Base-by-base conservation (phyloP, 2,113 vertebrate genomes). In the Spea bombifrons region DNA sequence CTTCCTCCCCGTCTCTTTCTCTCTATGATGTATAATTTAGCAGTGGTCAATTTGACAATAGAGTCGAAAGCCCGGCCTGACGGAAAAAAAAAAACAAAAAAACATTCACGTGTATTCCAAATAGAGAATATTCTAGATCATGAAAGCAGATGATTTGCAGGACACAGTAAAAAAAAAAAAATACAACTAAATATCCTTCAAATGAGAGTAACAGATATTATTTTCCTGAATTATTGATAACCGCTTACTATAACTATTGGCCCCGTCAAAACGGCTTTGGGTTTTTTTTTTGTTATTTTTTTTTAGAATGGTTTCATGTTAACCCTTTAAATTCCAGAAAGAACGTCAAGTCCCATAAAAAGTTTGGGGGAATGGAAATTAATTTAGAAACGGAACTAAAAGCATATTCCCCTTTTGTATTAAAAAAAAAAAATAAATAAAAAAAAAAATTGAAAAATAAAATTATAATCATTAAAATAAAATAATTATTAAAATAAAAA, bases 191-290 rank as follows among this genome's bases (percentile, higher is more conserved):
- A 49, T 47, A 17, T 64, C 15, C 71, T 61, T 73, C 71, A 73
- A n/a, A 57, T 76, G 50, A 16, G 30, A 6, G 17, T 44, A 13
- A 48, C 7, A 49, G 73, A 75, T 65, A 69, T 57, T 43, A 43
- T 46, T 46, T 61, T 47, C 69, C 57, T 69, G 66, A 68, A 69
- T 69, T 16, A 76, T 69, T 47, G 55, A 76, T 66, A 53, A 66
- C 43, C 5, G 7, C 52, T 76, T 17, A 15, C 44, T 69, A 70
- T 43, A 50, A 61, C 3, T 77, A 16, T 17, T 43, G 67, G 9
- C 47, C 68, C 30, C 47, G 50, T 59, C 55, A 12, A 59, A 59
- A 4, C 15, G 15, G 8, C 55, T 59, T 59, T 12, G 10, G 55
- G 55, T 59, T 59, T 59, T 59, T 4, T 59, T 59, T 5, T 4